A percentile compares a stretch with the other conserved stretches of the same genome.
These are phyloP conservation scores for Apaloderma vittatum DNA, from an alignment of 2,113 vertebrate species.

Conservation along the genomic window DNA sequence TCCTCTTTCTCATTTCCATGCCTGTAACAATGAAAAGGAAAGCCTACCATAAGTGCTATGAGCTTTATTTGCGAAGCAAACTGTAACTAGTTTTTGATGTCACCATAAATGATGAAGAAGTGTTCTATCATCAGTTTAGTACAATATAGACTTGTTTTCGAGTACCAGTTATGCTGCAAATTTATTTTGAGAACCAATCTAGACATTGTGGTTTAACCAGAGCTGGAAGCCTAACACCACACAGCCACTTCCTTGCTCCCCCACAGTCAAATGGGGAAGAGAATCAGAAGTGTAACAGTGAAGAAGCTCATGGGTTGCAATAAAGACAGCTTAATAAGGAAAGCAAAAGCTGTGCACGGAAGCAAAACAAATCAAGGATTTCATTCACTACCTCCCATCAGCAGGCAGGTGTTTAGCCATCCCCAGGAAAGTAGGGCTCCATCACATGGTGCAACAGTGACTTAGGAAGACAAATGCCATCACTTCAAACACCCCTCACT, in stretches of 20 bases:
- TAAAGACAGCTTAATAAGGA: not conserved
- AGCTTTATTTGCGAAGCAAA: not conserved
- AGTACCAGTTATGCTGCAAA: not conserved
- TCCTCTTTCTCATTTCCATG: not conserved
- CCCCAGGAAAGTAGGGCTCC: not conserved
- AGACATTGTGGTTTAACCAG: not conserved
- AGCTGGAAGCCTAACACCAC: not conserved
- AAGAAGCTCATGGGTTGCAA: not conserved
- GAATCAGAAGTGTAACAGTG: not conserved
- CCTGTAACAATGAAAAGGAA: not conserved
- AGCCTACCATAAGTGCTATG: not conserved
- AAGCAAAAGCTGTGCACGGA: not conserved
- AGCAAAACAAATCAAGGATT: not conserved
- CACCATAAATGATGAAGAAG: not conserved
- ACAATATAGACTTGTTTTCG: not conserved
- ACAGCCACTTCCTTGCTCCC: not conserved
- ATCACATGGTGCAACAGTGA: fast-evolving
- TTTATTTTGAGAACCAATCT: not conserved
- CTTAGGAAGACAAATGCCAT: not conserved
- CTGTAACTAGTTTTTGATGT: not conserved
- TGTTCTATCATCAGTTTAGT: not conserved
- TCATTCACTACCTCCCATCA: not conserved
- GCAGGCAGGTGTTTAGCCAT: not conserved
- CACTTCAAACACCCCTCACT: not conserved
- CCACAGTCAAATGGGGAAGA: too few species aligned